Conservation (phyloP, 1,140 invertebrate genomes). For the Druon quercuslanigerum region DNA sequence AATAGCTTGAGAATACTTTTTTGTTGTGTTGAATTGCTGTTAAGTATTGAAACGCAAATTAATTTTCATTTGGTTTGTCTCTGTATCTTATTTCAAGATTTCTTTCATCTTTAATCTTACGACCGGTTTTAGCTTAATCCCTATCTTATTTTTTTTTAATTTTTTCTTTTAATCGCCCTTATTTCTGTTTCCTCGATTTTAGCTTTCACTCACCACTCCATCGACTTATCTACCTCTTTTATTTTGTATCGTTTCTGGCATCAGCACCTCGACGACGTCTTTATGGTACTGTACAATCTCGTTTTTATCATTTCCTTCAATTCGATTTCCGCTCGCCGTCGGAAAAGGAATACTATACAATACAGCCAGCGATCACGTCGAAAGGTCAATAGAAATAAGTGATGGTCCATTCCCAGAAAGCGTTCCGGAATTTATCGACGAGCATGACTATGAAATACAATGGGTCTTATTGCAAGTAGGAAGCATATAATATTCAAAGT, state of each 20-base stretch:
- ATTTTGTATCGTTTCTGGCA: slow-evolving; percentile 7
- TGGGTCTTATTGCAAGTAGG: neutral
- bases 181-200: neutral
- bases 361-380: neutral
- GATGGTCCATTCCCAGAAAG: neutral
- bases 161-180: neutral
- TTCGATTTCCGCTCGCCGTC: slow-evolving; percentile 1
- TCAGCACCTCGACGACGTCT: slow-evolving; percentile 8
- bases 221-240: neutral
- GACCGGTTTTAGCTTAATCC: slow-evolving; percentile 59
- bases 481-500: too few species aligned
- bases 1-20: too few species aligned
- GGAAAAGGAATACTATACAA: neutral
- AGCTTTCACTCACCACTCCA: neutral
- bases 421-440: neutral
- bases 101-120: slow-evolving; percentile 57
- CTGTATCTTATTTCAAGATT: neutral
- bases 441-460: neutral
- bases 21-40: too few species aligned
- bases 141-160: slow-evolving; percentile 26
- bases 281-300: neutral
- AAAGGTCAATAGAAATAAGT: slow-evolving; percentile 2
- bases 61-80: too few species aligned
- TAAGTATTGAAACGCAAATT: too few species aligned
- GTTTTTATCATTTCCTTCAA: slow-evolving; percentile 10